These are phyloP conservation scores for Nomada fucata DNA, from an alignment of 2,888 invertebrate species.

Conservation along the genomic window DNA sequence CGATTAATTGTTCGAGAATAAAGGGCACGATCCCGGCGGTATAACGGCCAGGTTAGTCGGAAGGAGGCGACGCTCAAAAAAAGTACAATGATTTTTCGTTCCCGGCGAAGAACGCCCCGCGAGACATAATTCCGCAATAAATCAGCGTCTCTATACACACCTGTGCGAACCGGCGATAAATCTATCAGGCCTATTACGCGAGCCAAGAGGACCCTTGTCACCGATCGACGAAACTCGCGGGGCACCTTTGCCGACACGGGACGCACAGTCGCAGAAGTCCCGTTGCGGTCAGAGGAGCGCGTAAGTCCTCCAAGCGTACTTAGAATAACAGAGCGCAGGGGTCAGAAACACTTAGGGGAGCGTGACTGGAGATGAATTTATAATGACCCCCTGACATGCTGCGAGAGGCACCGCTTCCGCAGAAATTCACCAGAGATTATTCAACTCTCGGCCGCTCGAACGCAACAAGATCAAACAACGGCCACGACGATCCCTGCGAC, in stretches of 20 bases:
- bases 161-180: background rate
- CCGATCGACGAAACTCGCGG: conserved; percentile 26
- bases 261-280: conserved; percentile 4
- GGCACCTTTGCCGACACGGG: background rate
- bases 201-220: background rate
- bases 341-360: conserved; percentile 54
- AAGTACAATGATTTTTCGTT: background rate
- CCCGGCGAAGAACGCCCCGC: background rate
- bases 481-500: background rate
- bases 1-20: no score
- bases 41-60: no score
- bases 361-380: conserved; percentile 64
- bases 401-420: conserved; percentile 54
- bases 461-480: conserved; percentile 35
- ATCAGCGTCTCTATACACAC: background rate
- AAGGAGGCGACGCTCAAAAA: no score
- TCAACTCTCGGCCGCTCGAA: conserved; percentile 24
- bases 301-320: conserved; percentile 44
- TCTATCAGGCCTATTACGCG: background rate
- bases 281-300: conserved; percentile 16
- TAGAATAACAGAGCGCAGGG: conserved; percentile 53
- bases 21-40: no score
- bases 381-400: conserved; percentile 54
- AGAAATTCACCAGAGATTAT: conserved; percentile 52
- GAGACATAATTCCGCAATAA: background rate